Evolutionary conservation across 1,140 invertebrate species (phyloP).

Genomic region (Bombus consobrinus): DNA sequence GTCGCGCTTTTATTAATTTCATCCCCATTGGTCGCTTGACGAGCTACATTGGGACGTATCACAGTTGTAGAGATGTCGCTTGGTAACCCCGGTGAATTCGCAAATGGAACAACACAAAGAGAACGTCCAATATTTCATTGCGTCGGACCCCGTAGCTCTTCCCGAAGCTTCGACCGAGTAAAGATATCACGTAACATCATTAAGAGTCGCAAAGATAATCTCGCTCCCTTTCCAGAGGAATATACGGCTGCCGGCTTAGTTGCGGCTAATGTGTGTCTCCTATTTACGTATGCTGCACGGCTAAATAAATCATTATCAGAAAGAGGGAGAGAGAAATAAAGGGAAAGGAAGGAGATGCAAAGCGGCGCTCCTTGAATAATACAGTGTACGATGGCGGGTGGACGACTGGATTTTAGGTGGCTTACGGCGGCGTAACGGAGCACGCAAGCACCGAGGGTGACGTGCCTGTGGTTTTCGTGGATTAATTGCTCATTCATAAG

Average conservation of each 20-base stretch:
- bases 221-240: neutral
- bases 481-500: slow-evolving; percentile 74
- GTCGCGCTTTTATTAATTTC: slow-evolving; percentile 20
- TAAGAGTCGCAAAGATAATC: slow-evolving; percentile 39
- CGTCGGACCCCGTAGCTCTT: no score
- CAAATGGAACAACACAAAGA: neutral
- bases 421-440: slow-evolving; percentile 65
- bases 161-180: neutral
- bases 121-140: slow-evolving; percentile 12
- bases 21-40: neutral
- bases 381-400: slow-evolving; percentile 47
- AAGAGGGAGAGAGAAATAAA: neutral
- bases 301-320: slow-evolving; percentile 74
- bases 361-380: slow-evolving; percentile 68
- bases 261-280: neutral
- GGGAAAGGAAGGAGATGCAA: slow-evolving; percentile 4
- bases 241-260: neutral
- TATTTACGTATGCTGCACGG: slow-evolving; percentile 12
- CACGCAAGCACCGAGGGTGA: slow-evolving; percentile 32
- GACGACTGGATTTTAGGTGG: slow-evolving; percentile 64
- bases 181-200: slow-evolving; percentile 33
- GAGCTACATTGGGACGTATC: neutral
- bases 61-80: neutral
- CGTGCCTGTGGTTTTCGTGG: slow-evolving; percentile 60
- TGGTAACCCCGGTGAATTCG: neutral